A percentile compares a stretch with the other conserved stretches of the same genome.
Evolutionary conservation across 2,888 invertebrate genomes (phyloP).

Genomic region (Acanthococcus lagerstroemiae): DNA sequence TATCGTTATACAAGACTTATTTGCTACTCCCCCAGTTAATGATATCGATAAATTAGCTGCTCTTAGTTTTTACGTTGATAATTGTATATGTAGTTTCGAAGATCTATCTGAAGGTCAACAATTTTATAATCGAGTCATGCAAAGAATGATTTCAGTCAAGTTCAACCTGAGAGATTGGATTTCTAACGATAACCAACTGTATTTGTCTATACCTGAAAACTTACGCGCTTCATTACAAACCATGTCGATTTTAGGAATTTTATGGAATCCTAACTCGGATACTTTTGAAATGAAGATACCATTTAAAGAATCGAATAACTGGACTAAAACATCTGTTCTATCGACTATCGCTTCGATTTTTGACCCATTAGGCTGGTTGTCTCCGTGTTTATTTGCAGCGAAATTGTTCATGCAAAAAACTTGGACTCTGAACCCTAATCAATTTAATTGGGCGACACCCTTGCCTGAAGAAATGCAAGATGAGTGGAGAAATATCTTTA

Average conservation of each 20-base stretch:
- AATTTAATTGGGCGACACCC: too few species aligned
- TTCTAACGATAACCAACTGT: background rate
- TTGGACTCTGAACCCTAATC: background rate
- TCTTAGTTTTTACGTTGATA: background rate
- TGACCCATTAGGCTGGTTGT: background rate
- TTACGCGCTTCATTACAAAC: too few species aligned
- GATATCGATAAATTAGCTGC: too few species aligned
- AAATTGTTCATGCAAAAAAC: background rate
- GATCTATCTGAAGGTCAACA: background rate
- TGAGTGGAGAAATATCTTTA: too few species aligned
- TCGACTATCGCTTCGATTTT: background rate
- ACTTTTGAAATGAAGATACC: background rate
- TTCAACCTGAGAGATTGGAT: conserved; percentile 1
- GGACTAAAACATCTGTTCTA: background rate
- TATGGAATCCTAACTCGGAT: background rate
- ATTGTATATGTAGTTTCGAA: background rate
- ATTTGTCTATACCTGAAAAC: background rate
- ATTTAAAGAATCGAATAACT: background rate
- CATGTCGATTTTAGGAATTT: background rate
- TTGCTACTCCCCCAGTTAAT: background rate
- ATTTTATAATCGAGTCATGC: background rate
- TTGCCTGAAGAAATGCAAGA: too few species aligned
- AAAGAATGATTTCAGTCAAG: background rate
- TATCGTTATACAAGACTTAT: background rate
- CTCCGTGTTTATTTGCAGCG: background rate